These are phyloP conservation scores for Drosophila pseudoobscura DNA, from an alignment of 1,140 invertebrate genomes.

Conservation along the genomic window DNA sequence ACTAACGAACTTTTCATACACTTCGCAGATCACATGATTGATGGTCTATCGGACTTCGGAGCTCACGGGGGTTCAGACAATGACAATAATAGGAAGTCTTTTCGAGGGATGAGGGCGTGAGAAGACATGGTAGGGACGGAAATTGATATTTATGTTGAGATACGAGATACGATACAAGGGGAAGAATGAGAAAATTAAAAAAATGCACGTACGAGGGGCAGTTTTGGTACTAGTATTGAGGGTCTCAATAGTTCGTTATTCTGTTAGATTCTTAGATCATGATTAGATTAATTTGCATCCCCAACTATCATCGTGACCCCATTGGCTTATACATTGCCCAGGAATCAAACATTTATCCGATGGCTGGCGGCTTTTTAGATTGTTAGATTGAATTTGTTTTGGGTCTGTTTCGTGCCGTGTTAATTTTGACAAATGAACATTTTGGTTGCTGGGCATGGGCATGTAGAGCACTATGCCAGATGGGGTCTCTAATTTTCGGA, in stretches of 20 bases:
- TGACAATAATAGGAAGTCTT: conserved; percentile 30
- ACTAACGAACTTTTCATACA: conserved; percentile 52
- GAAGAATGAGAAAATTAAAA: neutral
- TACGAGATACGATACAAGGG: conserved; percentile 12
- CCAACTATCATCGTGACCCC: too few species aligned
- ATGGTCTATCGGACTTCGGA: conserved; percentile 13
- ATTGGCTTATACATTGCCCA: too few species aligned
- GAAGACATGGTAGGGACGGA: conserved; percentile 17
- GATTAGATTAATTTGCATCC: conserved; percentile 21
- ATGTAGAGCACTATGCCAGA: conserved; percentile 49
- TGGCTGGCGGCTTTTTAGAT: conserved; percentile 41
- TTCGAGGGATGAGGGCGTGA: conserved; percentile 45
- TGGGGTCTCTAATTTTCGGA: conserved; percentile 72
- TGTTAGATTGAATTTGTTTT: conserved; percentile 45
- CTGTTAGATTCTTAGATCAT: too few species aligned
- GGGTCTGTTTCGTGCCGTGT: conserved; percentile 40
- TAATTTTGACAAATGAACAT: conserved; percentile 80
- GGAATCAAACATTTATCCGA: neutral
- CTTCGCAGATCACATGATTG: conserved; percentile 34
- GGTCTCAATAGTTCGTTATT: too few species aligned
- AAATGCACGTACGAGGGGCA: too few species aligned
- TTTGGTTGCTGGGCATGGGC: conserved; percentile 67
- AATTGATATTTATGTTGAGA: conserved; percentile 30
- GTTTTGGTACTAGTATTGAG: too few species aligned
- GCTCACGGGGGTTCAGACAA: conserved; percentile 27